phyloP scores from a whole-genome alignment of 2,797 vertebrate species.

The Pseudocheirus occidentalis region DNA sequence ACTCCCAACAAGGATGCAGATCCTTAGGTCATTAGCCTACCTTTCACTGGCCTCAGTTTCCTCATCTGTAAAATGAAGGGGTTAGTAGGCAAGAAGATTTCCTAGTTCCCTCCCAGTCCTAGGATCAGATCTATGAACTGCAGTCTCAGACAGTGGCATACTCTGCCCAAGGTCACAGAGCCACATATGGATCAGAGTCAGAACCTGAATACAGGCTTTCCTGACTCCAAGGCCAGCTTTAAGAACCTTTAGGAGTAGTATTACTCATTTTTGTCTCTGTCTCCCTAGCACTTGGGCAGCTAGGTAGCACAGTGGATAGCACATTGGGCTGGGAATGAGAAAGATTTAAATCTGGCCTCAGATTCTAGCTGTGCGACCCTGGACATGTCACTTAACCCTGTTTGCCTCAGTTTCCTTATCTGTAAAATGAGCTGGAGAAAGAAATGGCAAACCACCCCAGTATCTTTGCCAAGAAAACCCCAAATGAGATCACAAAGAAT shows the following conservation, averaged over 20 bases:
- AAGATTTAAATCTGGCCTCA: background rate
- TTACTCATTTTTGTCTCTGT: too few relatives aligned
- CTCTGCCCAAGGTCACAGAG: background rate
- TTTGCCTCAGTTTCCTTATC: constrained; percentile 15
- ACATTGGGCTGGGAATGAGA: too few relatives aligned
- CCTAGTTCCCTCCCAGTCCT: background rate
- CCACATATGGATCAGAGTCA: background rate
- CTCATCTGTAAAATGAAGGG: background rate
- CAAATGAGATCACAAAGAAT: background rate
- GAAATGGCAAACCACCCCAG: background rate
- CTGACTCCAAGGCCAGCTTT: too few relatives aligned
- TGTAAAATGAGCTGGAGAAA: background rate
- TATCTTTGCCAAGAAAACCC: background rate
- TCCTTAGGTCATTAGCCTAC: background rate
- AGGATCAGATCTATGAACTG: background rate
- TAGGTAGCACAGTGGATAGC: background rate
- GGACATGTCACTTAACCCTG: background rate
- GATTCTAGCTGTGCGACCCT: background rate
- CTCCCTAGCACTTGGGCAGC: too few relatives aligned
- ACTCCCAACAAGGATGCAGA: background rate
- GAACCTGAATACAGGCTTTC: background rate
- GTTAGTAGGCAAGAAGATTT: background rate
- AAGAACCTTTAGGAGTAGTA: too few relatives aligned
- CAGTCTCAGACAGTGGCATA: background rate
- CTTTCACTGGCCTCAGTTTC: background rate